Evolutionary conservation across 2,113 vertebrate species (phyloP).

Genomic region (Fulmarus glacialis): DNA sequence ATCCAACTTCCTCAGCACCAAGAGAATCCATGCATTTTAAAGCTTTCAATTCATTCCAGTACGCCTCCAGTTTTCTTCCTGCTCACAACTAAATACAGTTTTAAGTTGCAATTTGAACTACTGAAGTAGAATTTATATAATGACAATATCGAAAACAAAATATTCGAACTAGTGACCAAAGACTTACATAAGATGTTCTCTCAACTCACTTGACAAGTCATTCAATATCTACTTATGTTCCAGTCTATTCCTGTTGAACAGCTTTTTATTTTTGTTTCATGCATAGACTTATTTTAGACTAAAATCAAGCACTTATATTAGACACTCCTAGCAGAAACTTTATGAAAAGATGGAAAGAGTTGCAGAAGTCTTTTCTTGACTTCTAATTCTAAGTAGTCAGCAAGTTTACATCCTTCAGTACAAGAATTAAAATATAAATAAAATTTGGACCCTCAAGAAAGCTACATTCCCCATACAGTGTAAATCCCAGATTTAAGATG

Average conservation of each 20-base stretch:
- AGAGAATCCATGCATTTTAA: conserved; percentile 63
- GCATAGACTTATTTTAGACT: background rate
- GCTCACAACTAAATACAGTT: conserved; percentile 40
- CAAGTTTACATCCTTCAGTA: background rate
- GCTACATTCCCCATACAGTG: background rate
- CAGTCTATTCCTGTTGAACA: conserved; percentile 16
- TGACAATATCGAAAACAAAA: background rate
- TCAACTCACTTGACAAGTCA: conserved; percentile 22
- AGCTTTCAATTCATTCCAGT: conserved; percentile 36
- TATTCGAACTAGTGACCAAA: background rate
- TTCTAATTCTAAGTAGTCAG: background rate
- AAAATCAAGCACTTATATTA: background rate
- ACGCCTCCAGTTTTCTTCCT: conserved; percentile 38
- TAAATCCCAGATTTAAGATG: background rate
- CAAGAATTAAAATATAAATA: background rate
- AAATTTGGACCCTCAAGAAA: background rate
- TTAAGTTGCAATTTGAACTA: background rate
- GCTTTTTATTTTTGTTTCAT: conserved; percentile 37
- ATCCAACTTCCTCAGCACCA: conserved; percentile 59
- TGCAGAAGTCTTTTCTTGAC: background rate
- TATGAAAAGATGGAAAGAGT: background rate
- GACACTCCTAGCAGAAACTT: background rate
- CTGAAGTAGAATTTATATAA: background rate
- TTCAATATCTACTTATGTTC: background rate
- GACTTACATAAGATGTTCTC: conserved; percentile 16